A percentile compares a stretch with the other conserved stretches of the same genome.
Evolutionary conservation across 2,888 invertebrate species (phyloP).

Genomic region (Ectemnius lituratus): DNA sequence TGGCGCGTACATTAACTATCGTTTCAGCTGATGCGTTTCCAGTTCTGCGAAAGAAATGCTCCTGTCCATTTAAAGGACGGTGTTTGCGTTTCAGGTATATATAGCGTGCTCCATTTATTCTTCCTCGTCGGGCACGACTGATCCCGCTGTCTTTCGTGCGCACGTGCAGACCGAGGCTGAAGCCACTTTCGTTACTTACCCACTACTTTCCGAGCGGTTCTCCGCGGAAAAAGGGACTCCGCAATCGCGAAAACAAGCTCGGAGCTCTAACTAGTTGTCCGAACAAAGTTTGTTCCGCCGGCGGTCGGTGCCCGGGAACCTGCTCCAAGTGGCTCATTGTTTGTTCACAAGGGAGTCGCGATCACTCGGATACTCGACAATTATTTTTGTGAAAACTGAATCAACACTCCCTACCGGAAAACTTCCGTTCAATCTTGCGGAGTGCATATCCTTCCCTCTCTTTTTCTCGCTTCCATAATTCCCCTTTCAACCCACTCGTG

Average conservation of each 20-base stretch:
- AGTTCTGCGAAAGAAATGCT: neutral
- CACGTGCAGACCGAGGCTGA: no score
- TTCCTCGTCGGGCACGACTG: no score
- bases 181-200: slow-evolving; percentile 23
- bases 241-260: slow-evolving; percentile 22
- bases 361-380: slow-evolving; percentile 6
- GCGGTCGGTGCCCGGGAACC: no score
- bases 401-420: neutral
- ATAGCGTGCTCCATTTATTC: no score
- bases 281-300: slow-evolving; percentile 26
- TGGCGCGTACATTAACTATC: no score
- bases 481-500: no score
- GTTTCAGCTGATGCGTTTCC: no score
- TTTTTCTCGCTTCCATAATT: no score
- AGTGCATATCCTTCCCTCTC: neutral
- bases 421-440: neutral
- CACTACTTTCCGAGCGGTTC: slow-evolving; percentile 20
- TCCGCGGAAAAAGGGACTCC: slow-evolving; percentile 14
- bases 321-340: slow-evolving; percentile 5
- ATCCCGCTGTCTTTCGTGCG: no score
- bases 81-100: no score
- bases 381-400: slow-evolving; percentile 17
- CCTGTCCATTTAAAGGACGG: no score
- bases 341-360: slow-evolving; percentile 10
- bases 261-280: slow-evolving; percentile 25